These are phyloP conservation scores for Agonum fuliginosum DNA, from an alignment of 2,888 invertebrate species.

Conservation along the genomic window DNA sequence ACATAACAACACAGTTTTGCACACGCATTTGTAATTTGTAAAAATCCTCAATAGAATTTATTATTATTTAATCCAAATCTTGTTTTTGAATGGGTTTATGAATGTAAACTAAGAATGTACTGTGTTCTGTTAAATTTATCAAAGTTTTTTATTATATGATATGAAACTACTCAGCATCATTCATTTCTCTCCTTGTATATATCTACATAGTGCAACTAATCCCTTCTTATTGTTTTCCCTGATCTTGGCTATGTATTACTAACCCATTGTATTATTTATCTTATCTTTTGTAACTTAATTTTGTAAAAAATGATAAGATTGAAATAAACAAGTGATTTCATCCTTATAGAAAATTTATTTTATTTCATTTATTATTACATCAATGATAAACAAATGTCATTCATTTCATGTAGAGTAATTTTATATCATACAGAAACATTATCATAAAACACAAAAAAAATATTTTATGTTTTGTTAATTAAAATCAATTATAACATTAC, in stretches of 20 bases:
- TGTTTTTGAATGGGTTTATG: conserved; percentile 49
- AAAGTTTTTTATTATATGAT: conserved; percentile 57
- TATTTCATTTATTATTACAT: too few relatives aligned
- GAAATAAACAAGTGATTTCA: conserved; percentile 30
- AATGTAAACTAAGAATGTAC: conserved; percentile 50
- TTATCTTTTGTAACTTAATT: conserved; percentile 45
- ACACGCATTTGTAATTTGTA: conserved; percentile 33
- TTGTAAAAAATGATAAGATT: conserved; percentile 28
- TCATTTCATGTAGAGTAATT: too few relatives aligned
- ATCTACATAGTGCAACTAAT: conserved; percentile 12
- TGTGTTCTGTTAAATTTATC: conserved; percentile 55
- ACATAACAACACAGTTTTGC: conserved; percentile 16
- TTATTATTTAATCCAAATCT: conserved; percentile 10
- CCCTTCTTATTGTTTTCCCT: background rate
- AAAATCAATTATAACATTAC: too few relatives aligned
- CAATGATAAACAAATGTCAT: too few relatives aligned
- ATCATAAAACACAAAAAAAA: too few relatives aligned
- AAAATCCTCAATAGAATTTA: conserved; percentile 27
- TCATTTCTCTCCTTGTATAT: conserved; percentile 45
- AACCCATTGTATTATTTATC: conserved; percentile 39
- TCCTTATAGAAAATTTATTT: conserved; percentile 1
- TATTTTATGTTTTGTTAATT: too few relatives aligned
- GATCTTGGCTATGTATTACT: background rate
- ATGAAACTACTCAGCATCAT: conserved; percentile 34
- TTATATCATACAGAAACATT: too few relatives aligned